Evolutionary conservation across 2,888 invertebrate genomes (phyloP), one percentile per base, ranked within the genome.

Genomic region (Andrena praecox): DNA sequence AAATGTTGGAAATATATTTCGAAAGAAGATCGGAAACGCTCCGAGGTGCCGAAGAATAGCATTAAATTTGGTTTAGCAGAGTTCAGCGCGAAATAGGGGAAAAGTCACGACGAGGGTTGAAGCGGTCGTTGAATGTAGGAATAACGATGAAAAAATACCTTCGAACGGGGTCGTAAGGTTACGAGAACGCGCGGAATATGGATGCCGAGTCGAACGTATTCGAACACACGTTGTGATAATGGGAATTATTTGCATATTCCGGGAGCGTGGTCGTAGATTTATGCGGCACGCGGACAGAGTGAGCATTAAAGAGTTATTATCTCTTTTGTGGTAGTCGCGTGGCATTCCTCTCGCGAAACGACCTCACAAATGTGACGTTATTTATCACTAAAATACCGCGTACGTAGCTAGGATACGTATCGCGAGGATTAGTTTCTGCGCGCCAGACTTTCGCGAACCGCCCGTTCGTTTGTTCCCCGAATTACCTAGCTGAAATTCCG

Each of bases 301-400:
- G 31, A 60, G 63, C 79, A 84, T 84, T 84, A 84, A 84, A 84
- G 84, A 83, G 79, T 79, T 83, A 84, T 84, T 83, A 83, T 84
- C 84, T 79, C 84, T 83, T 83, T 83, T 79, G 79, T 73, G 68
- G 64, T n/a, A 56, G 54, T 42, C 69, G 60, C 68, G 48, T 67
- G 52, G 35, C 71, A 82, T 76, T 76, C 72, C 75, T 29, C 72
- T 50, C 71, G 10, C 64, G 60, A 48, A 73, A 72, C 79, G 69
- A 59, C 79, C 66, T 76, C 76, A 73, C 79, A 64, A 79, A 75
- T 79, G 83, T 69, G 63, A 64, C 70, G 76, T 72, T 76, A 79
- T 83, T 83, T 83, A 82, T 83, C 83, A 70, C 77, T 16, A 52
- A 76, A 78, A 62, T 56, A 52, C 56, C 54, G 42, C 24, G 10